Evolutionary conservation across 1,140 invertebrate species (phyloP).

Genomic region (Diachasma alloeum): DNA sequence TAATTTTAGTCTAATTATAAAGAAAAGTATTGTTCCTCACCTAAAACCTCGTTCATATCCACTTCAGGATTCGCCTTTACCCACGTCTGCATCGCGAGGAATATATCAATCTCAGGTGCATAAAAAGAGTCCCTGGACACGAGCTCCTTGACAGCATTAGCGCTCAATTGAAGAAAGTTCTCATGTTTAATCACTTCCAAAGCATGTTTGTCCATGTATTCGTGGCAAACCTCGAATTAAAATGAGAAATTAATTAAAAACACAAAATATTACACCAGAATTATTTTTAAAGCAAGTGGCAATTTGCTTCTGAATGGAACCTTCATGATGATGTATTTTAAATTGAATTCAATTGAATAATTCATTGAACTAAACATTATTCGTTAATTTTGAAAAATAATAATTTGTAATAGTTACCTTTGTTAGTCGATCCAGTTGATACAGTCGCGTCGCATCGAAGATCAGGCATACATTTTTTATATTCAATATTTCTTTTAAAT

Average conservation of each 20-base stretch:
- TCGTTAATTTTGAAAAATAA: no score
- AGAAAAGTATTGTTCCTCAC: no score
- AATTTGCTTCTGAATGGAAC: no score
- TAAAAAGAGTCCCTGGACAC: conserved; percentile 94
- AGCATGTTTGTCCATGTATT: conserved; percentile 91
- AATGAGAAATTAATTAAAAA: conserved; percentile 37
- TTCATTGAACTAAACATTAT: no score
- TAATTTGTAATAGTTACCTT: conserved; percentile 62
- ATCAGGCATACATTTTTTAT: conserved; percentile 92
- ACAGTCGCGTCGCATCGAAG: conserved; percentile 87
- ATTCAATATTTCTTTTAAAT: conserved; percentile 86
- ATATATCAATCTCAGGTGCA: conserved; percentile 95
- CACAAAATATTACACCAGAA: neutral
- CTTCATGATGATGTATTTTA: no score
- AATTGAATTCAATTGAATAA: no score
- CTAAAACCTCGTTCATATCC: conserved; percentile 65
- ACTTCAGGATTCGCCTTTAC: conserved; percentile 77
- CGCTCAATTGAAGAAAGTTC: conserved; percentile 83
- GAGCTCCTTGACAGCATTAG: conserved; percentile 83
- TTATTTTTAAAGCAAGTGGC: no score
- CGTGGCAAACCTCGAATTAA: conserved; percentile 72
- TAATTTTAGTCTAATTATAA: no score
- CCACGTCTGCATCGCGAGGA: conserved; percentile 88
- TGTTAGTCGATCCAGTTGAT: conserved; percentile 71
- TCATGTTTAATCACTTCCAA: conserved; percentile 83